phyloP scores from a whole-genome alignment of 1,140 invertebrate genomes.

The Diorhabda sublineata region DNA sequence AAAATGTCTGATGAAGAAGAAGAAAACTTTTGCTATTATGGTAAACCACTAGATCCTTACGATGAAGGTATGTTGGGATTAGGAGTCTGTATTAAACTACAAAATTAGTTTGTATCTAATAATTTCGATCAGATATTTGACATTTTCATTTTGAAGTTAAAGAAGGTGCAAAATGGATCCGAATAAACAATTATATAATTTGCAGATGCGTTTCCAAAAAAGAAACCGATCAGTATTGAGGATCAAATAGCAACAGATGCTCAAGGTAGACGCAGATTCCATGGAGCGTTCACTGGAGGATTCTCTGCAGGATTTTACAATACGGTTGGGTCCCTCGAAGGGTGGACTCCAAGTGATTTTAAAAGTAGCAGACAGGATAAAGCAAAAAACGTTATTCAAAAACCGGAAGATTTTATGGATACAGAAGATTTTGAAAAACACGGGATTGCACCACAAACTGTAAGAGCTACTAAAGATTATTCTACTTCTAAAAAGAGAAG shows the following conservation, averaged over 20 bases:
- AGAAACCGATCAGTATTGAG: constrained; percentile 76
- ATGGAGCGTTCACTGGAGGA: constrained; percentile 98
- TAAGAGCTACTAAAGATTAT: constrained; percentile 76
- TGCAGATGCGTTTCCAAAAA: constrained; percentile 71
- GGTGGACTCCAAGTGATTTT: constrained; percentile 89
- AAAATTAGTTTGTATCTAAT: constrained; percentile 8
- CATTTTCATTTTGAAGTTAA: no score
- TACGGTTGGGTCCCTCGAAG: constrained; percentile 92
- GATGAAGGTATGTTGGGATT: constrained; percentile 70
- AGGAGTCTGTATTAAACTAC: not conserved
- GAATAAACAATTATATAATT: constrained; percentile 27
- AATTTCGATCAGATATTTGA: no score
- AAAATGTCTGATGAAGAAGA: constrained; percentile 40
- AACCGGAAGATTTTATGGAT: constrained; percentile 97
- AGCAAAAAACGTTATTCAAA: constrained; percentile 53
- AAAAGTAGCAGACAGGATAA: constrained; percentile 81
- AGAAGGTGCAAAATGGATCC: constrained; percentile 20
- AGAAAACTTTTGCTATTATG: constrained; percentile 66
- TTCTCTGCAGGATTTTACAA: constrained; percentile 98
- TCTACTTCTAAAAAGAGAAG: constrained; percentile 49
- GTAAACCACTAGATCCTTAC: constrained; percentile 69
- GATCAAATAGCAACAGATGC: constrained; percentile 90
- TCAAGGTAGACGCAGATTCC: constrained; percentile 87
- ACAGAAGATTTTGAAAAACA: constrained; percentile 93
- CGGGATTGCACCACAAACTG: constrained; percentile 87